A percentile compares a stretch with the other conserved stretches of the same genome.
phyloP scores from a whole-genome alignment of 1,140 invertebrate species.

The Drosophila tsacasi region DNA sequence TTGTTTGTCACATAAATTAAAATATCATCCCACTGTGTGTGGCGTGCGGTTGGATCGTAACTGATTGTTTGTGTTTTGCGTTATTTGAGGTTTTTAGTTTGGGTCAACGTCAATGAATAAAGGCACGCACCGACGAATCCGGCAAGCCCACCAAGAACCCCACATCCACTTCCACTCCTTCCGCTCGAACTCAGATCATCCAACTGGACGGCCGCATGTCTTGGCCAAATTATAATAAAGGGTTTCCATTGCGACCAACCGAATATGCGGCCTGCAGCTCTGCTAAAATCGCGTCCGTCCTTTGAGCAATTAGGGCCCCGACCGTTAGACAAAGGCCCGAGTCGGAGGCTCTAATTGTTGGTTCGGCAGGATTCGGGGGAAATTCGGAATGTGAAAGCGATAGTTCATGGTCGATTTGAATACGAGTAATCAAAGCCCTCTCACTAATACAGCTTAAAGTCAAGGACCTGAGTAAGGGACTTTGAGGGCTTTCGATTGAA shows the following conservation, averaged over 20 bases:
- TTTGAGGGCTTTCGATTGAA: slow-evolving; percentile 4
- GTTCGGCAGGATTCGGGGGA: too few species aligned
- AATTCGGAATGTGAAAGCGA: slow-evolving; percentile 1
- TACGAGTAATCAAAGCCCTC: background rate
- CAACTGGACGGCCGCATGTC: slow-evolving; percentile 46
- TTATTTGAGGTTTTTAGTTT: slow-evolving; percentile 80
- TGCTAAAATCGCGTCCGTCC: slow-evolving; percentile 7
- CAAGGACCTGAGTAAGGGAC: background rate
- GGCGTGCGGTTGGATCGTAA: slow-evolving; percentile 60
- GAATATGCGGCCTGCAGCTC: slow-evolving; percentile 34
- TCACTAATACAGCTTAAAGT: background rate
- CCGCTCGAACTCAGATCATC: slow-evolving; percentile 54
- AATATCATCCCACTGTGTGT: slow-evolving; percentile 3
- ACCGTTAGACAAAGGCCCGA: slow-evolving; percentile 41
- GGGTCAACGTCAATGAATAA: slow-evolving; percentile 72
- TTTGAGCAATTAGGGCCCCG: slow-evolving; percentile 66
- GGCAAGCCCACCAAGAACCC: background rate
- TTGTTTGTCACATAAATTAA: background rate
- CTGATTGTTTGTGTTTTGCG: slow-evolving; percentile 71
- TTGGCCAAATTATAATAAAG: slow-evolving; percentile 79
- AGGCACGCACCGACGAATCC: slow-evolving; percentile 54
- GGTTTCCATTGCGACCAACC: slow-evolving; percentile 63
- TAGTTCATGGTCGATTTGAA: slow-evolving; percentile 22
- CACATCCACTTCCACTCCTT: slow-evolving; percentile 28
- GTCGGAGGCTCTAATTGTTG: slow-evolving; percentile 9